A percentile compares a stretch with the other conserved stretches of the same genome.
Conservation (phyloP, 2,113 vertebrate species). For the Cercocebus atys region DNA sequence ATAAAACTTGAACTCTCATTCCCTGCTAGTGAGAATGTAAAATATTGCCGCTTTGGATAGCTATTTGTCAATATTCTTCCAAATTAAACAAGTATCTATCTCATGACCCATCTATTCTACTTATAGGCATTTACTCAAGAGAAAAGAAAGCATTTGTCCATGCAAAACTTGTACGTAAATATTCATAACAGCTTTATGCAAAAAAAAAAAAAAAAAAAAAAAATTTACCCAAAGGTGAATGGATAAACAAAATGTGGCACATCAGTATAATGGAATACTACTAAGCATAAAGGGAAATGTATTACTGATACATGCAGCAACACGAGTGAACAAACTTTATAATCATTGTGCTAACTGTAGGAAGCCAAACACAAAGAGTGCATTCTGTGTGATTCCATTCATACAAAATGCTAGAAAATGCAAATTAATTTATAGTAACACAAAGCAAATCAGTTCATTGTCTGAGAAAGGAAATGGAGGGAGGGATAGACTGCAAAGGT, state of each 20-base stretch:
- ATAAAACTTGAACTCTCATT: background rate
- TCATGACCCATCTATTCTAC: background rate
- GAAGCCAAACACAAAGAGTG: background rate
- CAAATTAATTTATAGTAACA: background rate
- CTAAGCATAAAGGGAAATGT: background rate
- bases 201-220: background rate
- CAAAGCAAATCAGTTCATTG: background rate
- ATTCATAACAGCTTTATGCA: background rate
- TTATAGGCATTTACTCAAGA: background rate
- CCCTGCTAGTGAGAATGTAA: background rate
- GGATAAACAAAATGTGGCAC: background rate
- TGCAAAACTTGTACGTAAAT: background rate
- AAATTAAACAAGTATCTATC: background rate
- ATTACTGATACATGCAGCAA: rapidly evolving
- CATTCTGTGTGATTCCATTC: background rate
- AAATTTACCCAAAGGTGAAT: background rate
- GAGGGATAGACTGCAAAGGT: background rate
- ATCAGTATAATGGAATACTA: background rate
- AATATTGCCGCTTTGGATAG: background rate
- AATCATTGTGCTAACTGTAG: background rate
- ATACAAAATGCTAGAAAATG: background rate
- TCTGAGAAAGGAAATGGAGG: background rate
- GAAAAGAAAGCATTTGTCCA: background rate
- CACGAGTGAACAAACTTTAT: background rate
- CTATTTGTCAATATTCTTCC: background rate